Conservation (phyloP, 1,140 invertebrate species). For the Uloborus diversus region DNA sequence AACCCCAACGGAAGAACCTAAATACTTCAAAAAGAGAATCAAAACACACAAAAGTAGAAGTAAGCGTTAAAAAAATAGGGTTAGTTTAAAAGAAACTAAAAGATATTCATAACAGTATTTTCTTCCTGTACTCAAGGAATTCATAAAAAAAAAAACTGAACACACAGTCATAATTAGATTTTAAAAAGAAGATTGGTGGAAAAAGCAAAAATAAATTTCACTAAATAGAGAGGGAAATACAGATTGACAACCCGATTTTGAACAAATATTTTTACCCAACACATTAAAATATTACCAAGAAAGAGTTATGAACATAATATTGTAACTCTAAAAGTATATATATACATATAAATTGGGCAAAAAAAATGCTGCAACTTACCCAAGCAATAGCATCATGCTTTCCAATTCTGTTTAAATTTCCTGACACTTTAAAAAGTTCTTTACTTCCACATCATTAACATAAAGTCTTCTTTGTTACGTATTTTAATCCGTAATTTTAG, state of each 20-base stretch:
- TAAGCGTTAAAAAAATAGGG: conserved; percentile 26
- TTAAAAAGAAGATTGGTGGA: too few relatives aligned
- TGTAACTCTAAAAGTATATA: conserved; percentile 17
- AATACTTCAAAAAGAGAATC: conserved; percentile 45
- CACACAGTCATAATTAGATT: too few relatives aligned
- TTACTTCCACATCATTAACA: conserved; percentile 38
- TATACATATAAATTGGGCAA: conserved; percentile 42
- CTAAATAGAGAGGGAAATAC: too few relatives aligned
- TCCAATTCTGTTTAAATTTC: conserved; percentile 45
- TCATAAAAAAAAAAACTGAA: too few relatives aligned
- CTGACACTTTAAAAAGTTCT: conserved; percentile 48
- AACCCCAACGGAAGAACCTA: conserved; percentile 20
- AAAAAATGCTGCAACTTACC: conserved; percentile 52
- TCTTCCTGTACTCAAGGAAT: too few relatives aligned
- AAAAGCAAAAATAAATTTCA: too few relatives aligned
- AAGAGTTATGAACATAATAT: too few relatives aligned
- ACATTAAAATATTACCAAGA: too few relatives aligned
- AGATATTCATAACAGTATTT: too few relatives aligned
- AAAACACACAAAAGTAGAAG: conserved; percentile 48
- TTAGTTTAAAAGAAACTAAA: too few relatives aligned
- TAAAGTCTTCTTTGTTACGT: conserved; percentile 40
- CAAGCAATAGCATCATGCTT: conserved; percentile 28
- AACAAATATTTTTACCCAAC: too few relatives aligned
- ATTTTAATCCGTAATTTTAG: conserved; percentile 31
- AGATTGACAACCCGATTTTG: too few relatives aligned